These are phyloP conservation scores for Aldabrachelys gigantea DNA, from an alignment of 2,113 vertebrate genomes.

Conservation along the genomic window DNA sequence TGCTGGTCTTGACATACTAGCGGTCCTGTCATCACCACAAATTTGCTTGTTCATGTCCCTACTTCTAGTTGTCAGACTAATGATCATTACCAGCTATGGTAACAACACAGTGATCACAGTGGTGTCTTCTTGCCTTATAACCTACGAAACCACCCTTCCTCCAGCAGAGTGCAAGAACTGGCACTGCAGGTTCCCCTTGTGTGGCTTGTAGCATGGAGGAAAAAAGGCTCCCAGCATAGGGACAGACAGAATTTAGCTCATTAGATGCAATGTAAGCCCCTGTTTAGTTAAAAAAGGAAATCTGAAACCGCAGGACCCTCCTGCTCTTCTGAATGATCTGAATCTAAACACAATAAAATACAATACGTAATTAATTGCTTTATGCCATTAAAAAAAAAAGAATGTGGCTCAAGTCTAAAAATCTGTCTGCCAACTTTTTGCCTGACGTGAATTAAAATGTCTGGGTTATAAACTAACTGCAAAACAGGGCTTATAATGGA, in stretches of 20 bases:
- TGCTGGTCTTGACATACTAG: background rate
- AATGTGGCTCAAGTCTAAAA: constrained; percentile 30
- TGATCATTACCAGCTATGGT: background rate
- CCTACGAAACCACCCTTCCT: background rate
- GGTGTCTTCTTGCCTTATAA: background rate
- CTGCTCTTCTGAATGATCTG: constrained; percentile 12
- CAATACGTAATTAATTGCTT: background rate
- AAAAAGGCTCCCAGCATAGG: background rate
- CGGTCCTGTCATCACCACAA: background rate
- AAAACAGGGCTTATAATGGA: constrained; percentile 69
- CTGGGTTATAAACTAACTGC: constrained; percentile 72
- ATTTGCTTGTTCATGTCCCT: background rate
- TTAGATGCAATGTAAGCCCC: background rate
- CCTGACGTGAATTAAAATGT: constrained; percentile 63
- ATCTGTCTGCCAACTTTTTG: constrained; percentile 43
- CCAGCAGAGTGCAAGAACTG: background rate
- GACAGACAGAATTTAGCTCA: background rate
- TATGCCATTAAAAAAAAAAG: background rate
- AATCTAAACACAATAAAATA: background rate
- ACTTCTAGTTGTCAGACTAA: background rate
- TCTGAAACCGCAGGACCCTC: background rate
- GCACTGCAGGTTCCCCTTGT: background rate
- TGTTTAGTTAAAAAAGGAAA: background rate
- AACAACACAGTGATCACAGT: background rate
- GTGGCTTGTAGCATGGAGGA: background rate